These are phyloP conservation scores for Drosophila erecta DNA, from an alignment of 1,140 invertebrate genomes.

Conservation along the genomic window DNA sequence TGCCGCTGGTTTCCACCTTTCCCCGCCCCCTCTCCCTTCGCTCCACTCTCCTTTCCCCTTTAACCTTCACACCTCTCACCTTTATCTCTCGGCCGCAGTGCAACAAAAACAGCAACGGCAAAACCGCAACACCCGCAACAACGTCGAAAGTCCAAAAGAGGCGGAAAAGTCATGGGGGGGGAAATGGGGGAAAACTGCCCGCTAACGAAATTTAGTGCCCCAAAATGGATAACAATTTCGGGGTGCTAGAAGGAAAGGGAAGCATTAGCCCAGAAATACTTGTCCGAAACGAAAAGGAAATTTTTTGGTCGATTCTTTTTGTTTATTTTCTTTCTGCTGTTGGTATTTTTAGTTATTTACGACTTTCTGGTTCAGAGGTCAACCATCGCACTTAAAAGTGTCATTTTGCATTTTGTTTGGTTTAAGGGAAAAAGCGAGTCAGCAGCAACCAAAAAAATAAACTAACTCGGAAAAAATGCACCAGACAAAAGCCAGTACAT, in stretches of 20 bases:
- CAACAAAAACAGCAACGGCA: conserved; percentile 45
- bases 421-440: conserved; percentile 16
- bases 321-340: conserved; percentile 4
- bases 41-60: background rate
- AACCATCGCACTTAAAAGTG: conserved; percentile 80
- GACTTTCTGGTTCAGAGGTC: conserved; percentile 81
- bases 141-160: conserved; percentile 55
- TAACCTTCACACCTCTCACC: conserved; percentile 22
- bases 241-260: conserved; percentile 16
- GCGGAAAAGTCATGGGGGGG: background rate
- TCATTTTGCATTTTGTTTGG: conserved; percentile 73
- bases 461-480: conserved; percentile 60
- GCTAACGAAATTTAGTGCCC: conserved; percentile 78
- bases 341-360: conserved; percentile 63
- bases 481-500: conserved; percentile 42
- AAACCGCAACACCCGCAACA: conserved; percentile 68
- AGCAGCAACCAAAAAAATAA: conserved; percentile 8
- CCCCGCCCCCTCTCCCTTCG: background rate
- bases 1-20: conserved; percentile 32
- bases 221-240: conserved; percentile 61
- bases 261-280: conserved; percentile 76
- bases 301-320: conserved; percentile 30
- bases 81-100: conserved; percentile 53
- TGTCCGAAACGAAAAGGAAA: conserved; percentile 63
- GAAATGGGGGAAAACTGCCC: conserved; percentile 55